A percentile compares a stretch with the other conserved stretches of the same genome.
These are phyloP conservation scores for Drosophila histrio DNA, from an alignment of 2,888 invertebrate genomes.

Conservation along the genomic window DNA sequence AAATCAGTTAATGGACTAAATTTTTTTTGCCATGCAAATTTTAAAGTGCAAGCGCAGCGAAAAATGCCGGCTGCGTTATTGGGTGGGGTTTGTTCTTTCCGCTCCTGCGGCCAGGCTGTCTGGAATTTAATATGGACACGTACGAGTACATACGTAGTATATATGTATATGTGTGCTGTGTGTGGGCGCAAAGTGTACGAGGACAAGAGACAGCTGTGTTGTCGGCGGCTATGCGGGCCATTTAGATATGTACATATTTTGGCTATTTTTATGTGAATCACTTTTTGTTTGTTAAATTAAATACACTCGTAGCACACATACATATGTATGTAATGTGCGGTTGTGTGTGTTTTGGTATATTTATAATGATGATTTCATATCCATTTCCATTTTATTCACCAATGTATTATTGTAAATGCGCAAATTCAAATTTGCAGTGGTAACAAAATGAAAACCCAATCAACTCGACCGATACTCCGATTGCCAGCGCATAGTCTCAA, in stretches of 20 bases:
- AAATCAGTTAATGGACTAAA: constrained; percentile 3
- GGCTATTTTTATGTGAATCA: constrained; percentile 76
- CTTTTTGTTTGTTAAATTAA: constrained; percentile 72
- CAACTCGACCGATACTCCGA: constrained; percentile 3
- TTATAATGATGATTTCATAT: constrained; percentile 73
- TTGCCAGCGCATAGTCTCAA: constrained; percentile 8
- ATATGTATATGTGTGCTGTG: constrained; percentile 4
- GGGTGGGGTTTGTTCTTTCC: constrained; percentile 49
- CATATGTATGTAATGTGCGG: constrained; percentile 16
- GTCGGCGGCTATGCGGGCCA: constrained; percentile 27
- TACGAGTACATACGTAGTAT: constrained; percentile 4
- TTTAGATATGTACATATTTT: constrained; percentile 41
- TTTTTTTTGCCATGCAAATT: constrained; percentile 3
- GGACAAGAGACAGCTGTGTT: constrained; percentile 67
- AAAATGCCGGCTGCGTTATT: constrained; percentile 53
- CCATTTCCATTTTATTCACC: constrained; percentile 40
- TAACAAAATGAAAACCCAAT: constrained; percentile 1
- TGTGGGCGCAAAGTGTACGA: constrained; percentile 52
- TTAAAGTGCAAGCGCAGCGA: constrained; percentile 31
- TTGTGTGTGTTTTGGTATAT: constrained; percentile 50
- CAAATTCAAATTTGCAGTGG: constrained; percentile 16
- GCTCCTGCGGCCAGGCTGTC: constrained; percentile 55
- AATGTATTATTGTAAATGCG: constrained; percentile 26
- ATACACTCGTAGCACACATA: constrained; percentile 31
- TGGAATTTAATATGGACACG: constrained; percentile 47